Conservation (phyloP, 2,113 vertebrate genomes). For the Equus przewalskii region DNA sequence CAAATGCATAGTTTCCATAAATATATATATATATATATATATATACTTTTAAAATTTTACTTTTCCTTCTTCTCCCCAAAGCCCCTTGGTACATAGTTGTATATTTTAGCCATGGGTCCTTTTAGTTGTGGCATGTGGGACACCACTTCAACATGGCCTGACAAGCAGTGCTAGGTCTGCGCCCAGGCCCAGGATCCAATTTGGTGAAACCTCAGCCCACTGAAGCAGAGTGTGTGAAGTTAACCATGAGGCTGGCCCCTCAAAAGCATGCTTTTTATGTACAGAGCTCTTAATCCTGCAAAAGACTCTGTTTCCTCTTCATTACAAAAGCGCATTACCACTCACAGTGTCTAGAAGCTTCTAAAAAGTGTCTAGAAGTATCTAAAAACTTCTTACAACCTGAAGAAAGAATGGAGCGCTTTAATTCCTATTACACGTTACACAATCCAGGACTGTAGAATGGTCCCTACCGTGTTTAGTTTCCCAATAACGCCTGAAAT, state of each 20-base stretch:
- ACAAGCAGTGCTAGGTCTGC: too few relatives aligned
- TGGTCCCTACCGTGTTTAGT: background rate
- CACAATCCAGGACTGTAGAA: background rate
- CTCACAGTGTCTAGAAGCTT: background rate
- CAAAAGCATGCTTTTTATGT: background rate
- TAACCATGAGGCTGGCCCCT: background rate
- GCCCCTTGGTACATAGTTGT: too few relatives aligned
- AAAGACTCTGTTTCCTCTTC: background rate
- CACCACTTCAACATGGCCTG: too few relatives aligned
- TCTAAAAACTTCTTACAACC: background rate
- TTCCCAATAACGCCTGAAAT: background rate
- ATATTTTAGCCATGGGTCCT: too few relatives aligned
- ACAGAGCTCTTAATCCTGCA: background rate
- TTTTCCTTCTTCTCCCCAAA: too few relatives aligned
- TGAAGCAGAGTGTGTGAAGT: too few relatives aligned
- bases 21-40: too few relatives aligned
- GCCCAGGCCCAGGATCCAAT: too few relatives aligned
- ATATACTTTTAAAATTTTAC: too few relatives aligned
- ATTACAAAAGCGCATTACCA: background rate
- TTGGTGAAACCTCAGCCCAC: too few relatives aligned
- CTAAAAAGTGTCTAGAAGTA: background rate
- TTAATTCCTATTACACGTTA: background rate
- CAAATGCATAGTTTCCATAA: background rate
- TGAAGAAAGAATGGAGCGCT: background rate
- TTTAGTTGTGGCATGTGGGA: too few relatives aligned